Evolutionary conservation across 2,113 vertebrate genomes (phyloP), one percentile per base, ranked within the genome.

Genomic region (Copsychus sechellarum): DNA sequence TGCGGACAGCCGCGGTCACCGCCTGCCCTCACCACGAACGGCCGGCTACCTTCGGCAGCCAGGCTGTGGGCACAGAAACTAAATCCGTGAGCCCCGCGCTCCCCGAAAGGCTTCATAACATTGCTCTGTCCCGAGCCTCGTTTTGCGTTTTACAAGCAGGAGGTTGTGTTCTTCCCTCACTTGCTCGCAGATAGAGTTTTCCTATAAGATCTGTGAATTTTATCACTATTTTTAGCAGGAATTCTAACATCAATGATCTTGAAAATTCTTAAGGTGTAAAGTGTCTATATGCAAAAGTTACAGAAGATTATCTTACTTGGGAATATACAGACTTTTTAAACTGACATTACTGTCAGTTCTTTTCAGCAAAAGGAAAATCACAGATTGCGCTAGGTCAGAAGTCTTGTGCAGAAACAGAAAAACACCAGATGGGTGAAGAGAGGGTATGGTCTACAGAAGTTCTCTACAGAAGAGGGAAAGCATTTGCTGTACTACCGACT

Each of bases 121-220:
- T 3, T 11, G 51, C 17, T 0, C 9, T 29, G 33, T 38, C 74
- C 65, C 16, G 3, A 34, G 8, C 28, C 0, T 12, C 31, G 3
- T 56, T 28, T 38, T 22, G 20, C 12, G 1, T 34, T 62, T 69
- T 43, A 18, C 4, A 8, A 5, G 50, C 20, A 18, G 47, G 25
- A 69, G 23, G 18, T 11, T 66, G 34, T 7, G 23, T 33, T 1
- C 61, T 38, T 50, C 70, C 47, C 29, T 61, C 72, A 50, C 11
- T 38, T 51, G 33, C 31, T 91, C n/a, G 6, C 34, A 47, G 16
- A 28, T 34, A 26, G 87, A 6, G 24, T 73, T 81, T 66, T 15
- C 34, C 29, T 43, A 0, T 12, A 25, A 11, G 21, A n/a, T 31
- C 66, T 21, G 18, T 48, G 47, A 57, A 69, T 72, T 72, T 67